Percentiles rank a stretch among this genome's conserved stretches.
These are phyloP conservation scores for Ceraclea dissimilis DNA, from an alignment of 2,888 invertebrate species.

Conservation along the genomic window DNA sequence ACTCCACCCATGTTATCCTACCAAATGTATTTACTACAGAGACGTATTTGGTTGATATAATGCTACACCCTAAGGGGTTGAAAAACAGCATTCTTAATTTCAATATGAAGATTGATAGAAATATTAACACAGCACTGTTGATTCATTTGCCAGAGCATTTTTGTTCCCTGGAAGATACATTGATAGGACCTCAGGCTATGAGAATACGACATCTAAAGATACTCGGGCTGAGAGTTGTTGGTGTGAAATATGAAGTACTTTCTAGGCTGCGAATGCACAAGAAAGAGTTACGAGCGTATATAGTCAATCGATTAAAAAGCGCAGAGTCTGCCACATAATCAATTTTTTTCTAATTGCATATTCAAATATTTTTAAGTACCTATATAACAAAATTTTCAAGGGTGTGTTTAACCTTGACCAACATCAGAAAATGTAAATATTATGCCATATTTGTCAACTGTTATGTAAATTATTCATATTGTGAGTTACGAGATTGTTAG, in stretches of 20 bases:
- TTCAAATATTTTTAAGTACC: not conserved
- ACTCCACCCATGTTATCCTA: slow-evolving; percentile 46
- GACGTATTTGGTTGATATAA: slow-evolving; percentile 53
- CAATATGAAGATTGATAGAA: slow-evolving; percentile 38
- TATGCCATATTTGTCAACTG: no score
- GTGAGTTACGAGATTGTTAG: no score
- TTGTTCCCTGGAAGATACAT: slow-evolving; percentile 46
- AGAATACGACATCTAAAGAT: slow-evolving; percentile 54
- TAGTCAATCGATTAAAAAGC: slow-evolving; percentile 39
- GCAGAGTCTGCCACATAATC: slow-evolving; percentile 26
- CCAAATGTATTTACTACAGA: slow-evolving; percentile 49
- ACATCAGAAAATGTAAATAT: no score
- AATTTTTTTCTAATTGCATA: no score
- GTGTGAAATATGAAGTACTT: slow-evolving; percentile 48
- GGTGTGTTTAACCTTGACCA: no score
- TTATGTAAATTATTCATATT: no score
- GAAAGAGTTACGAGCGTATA: slow-evolving; percentile 44
- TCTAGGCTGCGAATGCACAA: slow-evolving; percentile 45
- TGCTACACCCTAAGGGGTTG: slow-evolving; percentile 46
- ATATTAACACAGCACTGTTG: slow-evolving; percentile 49
- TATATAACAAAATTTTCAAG: no score
- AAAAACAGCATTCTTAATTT: slow-evolving; percentile 40
- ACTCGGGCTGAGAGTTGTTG: slow-evolving; percentile 56
- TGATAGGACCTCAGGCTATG: slow-evolving; percentile 58
- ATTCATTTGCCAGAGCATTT: slow-evolving; percentile 60